phyloP scores from a whole-genome alignment of 1,140 invertebrate genomes.

The Drosophila albomicans region DNA sequence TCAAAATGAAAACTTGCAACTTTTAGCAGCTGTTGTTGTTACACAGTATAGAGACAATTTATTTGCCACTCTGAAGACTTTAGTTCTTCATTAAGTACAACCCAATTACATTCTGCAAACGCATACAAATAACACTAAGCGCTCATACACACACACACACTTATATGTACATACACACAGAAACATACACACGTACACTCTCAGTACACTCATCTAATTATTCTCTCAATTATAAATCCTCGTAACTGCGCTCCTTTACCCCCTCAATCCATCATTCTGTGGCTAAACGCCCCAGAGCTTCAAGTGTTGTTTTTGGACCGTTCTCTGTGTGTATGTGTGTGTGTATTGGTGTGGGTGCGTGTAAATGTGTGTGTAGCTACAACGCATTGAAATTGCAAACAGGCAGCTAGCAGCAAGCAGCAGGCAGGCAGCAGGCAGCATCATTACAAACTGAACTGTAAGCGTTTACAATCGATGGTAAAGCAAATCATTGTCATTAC shows the following conservation, averaged over 20 bases:
- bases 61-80: conserved; percentile 32
- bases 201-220: conserved; percentile 71
- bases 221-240: conserved; percentile 72
- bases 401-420: conserved; percentile 30
- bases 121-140: conserved; percentile 18
- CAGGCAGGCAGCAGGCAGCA: conserved; percentile 36
- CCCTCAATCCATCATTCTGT: conserved; percentile 32
- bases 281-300: conserved; percentile 36
- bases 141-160: background rate
- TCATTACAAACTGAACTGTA: conserved; percentile 57
- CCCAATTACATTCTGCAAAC: conserved; percentile 44
- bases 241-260: conserved; percentile 17
- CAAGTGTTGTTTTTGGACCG: conserved; percentile 35
- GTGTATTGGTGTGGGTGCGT: conserved; percentile 4
- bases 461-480: conserved; percentile 65
- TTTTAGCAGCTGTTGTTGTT: conserved; percentile 12
- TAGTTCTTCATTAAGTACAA: conserved; percentile 48
- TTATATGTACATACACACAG: background rate
- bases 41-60: conserved; percentile 23
- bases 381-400: conserved; percentile 47
- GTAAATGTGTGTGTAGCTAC: conserved; percentile 20
- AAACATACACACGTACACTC: background rate
- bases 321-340: background rate
- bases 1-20: background rate
- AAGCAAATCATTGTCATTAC: conserved; percentile 77